These are phyloP conservation scores for Opisthocomus hoazin DNA, from an alignment of 2,113 vertebrate species.

Conservation along the genomic window DNA sequence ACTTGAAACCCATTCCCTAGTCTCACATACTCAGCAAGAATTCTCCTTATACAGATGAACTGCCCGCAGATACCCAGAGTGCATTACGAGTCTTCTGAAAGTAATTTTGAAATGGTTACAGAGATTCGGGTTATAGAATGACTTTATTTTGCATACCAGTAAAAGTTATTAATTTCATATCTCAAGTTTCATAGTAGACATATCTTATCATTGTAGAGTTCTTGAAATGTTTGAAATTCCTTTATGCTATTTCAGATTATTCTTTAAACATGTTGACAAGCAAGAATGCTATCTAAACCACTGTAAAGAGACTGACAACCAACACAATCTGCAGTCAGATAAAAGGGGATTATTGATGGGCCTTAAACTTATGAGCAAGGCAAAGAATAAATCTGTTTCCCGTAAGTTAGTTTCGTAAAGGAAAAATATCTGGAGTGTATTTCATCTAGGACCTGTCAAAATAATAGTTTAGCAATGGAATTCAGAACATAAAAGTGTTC, in stretches of 20 bases:
- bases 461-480: slow-evolving; percentile 50
- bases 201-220: neutral
- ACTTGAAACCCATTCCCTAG: neutral
- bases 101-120: neutral
- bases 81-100: neutral
- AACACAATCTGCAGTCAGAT: slow-evolving; percentile 60
- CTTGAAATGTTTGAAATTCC: slow-evolving; percentile 18
- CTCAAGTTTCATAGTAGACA: neutral
- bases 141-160: neutral
- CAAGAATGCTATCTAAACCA: neutral
- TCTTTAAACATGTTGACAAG: slow-evolving; percentile 38
- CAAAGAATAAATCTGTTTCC: slow-evolving; percentile 47
- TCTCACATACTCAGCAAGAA: neutral
- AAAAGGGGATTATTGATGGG: slow-evolving; percentile 56
- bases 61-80: neutral
- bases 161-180: neutral
- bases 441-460: slow-evolving; percentile 56
- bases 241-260: neutral
- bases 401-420: slow-evolving; percentile 42
- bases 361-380: slow-evolving; percentile 31
- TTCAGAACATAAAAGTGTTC: slow-evolving; percentile 48
- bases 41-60: neutral
- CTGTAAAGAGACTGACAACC: slow-evolving; percentile 51
- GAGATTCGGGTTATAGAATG: neutral
- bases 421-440: slow-evolving; percentile 28